These are phyloP conservation scores for Pomatorhinus ruficollis DNA, from an alignment of 2,113 vertebrate species.

Conservation along the genomic window DNA sequence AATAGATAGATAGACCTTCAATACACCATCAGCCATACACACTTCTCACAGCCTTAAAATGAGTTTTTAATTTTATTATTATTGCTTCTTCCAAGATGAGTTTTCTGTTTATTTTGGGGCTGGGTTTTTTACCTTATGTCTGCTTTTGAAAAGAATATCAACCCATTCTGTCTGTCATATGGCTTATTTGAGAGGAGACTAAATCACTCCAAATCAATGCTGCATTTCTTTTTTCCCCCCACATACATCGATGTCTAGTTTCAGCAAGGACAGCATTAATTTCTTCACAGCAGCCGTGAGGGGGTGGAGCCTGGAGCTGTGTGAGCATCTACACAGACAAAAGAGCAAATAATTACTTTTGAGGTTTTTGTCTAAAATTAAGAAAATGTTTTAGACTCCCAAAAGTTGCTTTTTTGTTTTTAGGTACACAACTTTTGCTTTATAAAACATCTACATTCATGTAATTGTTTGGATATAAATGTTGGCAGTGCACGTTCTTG, in stretches of 20 bases:
- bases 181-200: background rate
- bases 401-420: background rate
- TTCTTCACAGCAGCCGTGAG: background rate
- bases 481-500: background rate
- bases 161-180: background rate
- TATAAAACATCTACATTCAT: background rate
- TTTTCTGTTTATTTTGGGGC: background rate
- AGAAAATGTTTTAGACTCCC: background rate
- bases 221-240: background rate
- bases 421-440: background rate
- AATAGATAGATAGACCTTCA: background rate
- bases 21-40: background rate
- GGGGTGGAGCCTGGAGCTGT: background rate
- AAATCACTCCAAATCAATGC: background rate
- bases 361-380: background rate
- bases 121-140: fast-evolving
- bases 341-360: background rate
- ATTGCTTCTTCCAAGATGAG: background rate
- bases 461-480: background rate
- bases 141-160: background rate
- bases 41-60: background rate
- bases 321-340: background rate
- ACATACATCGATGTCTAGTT: fast-evolving
- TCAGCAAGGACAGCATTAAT: background rate
- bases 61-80: background rate